Evolutionary conservation across 2,888 invertebrate genomes (phyloP).

Genomic region (Cybosia mesomella): DNA sequence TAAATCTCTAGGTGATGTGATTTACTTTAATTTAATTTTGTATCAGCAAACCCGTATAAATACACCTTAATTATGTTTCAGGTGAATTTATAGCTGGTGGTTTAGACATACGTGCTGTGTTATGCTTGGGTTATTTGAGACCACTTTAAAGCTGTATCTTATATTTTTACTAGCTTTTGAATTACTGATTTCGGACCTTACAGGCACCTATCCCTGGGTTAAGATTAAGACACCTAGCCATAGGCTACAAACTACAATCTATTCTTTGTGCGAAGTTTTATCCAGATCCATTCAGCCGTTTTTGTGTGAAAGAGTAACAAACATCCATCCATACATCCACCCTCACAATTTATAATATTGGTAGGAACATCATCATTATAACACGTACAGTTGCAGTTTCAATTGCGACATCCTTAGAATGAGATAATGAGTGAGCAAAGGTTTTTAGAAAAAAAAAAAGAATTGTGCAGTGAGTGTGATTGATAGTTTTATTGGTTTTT

Average conservation of each 20-base stretch:
- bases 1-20: slow-evolving; percentile 84
- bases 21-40: slow-evolving; percentile 85
- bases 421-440: too few species aligned
- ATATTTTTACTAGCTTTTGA: not conserved
- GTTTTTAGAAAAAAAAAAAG: too few species aligned
- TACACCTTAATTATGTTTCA: slow-evolving; percentile 78
- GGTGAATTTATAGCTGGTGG: slow-evolving; percentile 37
- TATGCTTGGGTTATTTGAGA: slow-evolving; percentile 18
- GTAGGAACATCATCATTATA: too few species aligned
- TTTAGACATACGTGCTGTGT: slow-evolving; percentile 28
- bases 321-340: too few species aligned
- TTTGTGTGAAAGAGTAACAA: too few species aligned
- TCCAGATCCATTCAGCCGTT: too few species aligned
- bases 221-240: not conserved
- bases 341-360: too few species aligned
- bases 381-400: too few species aligned
- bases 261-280: too few species aligned
- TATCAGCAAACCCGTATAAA: slow-evolving; percentile 72
- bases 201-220: not conserved
- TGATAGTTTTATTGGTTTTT: not conserved
- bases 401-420: too few species aligned
- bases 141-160: slow-evolving; percentile 12
- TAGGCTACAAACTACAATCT: not conserved
- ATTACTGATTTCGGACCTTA: not conserved
- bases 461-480: not conserved